Base-by-base conservation (phyloP, 2,888 invertebrate species). In the Oscheius sp. region DNA sequence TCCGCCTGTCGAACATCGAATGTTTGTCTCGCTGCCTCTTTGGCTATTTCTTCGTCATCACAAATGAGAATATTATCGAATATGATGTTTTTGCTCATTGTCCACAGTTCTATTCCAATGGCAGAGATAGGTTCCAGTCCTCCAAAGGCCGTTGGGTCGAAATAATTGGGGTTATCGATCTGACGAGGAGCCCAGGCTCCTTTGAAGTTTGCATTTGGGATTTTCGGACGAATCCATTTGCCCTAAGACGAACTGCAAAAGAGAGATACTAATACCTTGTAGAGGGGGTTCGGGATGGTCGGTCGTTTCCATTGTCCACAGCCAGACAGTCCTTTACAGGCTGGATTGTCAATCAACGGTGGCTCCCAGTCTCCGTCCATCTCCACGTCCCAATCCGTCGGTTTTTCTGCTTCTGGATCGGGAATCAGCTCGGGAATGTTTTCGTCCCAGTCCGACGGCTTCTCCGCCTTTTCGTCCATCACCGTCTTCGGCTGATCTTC, bases 321-420 rank as follows among this genome's bases (percentile, higher is more conserved):
- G 14, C 98, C 97, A 2, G 92, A 90, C 5, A 91, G 91, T 9
- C 88, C 89, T 76, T 72, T 72, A 51, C 77, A 77, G 8, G 45
- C 51, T 12, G 73, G 75, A 63, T 77, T 77, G 63, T 77, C 75
- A 45, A 77, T 73, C 26, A 64, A 86, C 0, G 96, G 94, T 3
- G 97, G 91, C 87, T 97, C 97, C 97, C 97, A 99, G 86, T 93
- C 92, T 1, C 98, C 98, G 88, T 98, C 98, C 92, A 97, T 97
- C 77, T 96, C 95, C 20, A 92, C 91, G 87, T 98, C 97, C 95
- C 97, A 98, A 87, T 98, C 97, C 0, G 90, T 91, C 0, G 97
- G 97, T 87, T 93, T 94, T 64, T 89, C 88, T 0, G 95, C 93
- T 51, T 90, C 90, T 0, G 93, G 92, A 88, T 98, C 96, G 1